A percentile compares a stretch with the other conserved stretches of the same genome.
Evolutionary conservation across 1,140 invertebrate genomes (phyloP).

Genomic region (Hypothenemus hampei): DNA sequence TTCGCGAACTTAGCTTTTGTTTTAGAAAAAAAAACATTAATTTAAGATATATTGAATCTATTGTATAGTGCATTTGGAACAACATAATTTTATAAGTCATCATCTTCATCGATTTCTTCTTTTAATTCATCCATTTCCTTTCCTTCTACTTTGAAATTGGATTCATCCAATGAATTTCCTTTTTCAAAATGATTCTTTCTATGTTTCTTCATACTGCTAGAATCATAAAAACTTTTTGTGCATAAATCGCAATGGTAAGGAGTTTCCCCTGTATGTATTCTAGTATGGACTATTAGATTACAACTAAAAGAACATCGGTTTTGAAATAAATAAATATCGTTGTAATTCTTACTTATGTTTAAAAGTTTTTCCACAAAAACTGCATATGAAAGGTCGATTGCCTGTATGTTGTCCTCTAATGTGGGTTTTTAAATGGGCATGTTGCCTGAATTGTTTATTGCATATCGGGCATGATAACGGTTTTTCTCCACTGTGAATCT

Average conservation of each 20-base stretch:
- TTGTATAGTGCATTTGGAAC: no score
- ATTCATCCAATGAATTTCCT: not conserved
- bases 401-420: conserved; percentile 31
- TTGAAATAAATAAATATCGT: not conserved
- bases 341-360: conserved; percentile 23
- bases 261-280: conserved; percentile 44
- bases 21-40: no score
- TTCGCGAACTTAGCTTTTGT: no score
- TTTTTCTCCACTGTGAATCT: conserved; percentile 56
- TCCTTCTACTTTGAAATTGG: not conserved
- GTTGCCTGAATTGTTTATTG: conserved; percentile 58
- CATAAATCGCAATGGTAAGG: conserved; percentile 40
- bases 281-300: conserved; percentile 40
- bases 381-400: conserved; percentile 30
- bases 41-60: no score
- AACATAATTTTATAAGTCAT: no score
- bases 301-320: conserved; percentile 10
- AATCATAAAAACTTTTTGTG: conserved; percentile 43
- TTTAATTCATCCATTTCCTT: not conserved
- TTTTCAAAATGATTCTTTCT: conserved; percentile 19
- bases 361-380: conserved; percentile 28
- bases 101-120: not conserved
- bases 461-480: conserved; percentile 62
- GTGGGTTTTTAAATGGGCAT: conserved; percentile 31
- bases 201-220: conserved; percentile 39